Evolutionary conservation across 2,797 vertebrate species (phyloP).

Genomic region (Lacerta agilis): DNA sequence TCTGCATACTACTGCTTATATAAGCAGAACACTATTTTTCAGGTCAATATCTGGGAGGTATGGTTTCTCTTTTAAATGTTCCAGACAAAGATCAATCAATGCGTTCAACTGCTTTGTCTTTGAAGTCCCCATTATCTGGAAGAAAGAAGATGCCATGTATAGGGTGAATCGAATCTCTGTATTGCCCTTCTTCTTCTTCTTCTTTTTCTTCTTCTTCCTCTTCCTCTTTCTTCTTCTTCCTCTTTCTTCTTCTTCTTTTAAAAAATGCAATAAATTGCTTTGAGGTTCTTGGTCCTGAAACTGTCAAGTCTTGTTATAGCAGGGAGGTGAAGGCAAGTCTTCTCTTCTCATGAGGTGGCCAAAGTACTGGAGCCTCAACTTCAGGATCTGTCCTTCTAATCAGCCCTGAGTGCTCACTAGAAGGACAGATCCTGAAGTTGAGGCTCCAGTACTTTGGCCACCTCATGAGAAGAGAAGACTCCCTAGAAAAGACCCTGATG

Average conservation of each 20-base stretch:
- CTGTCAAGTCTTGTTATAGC: slow-evolving; percentile 21
- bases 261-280: slow-evolving; percentile 14
- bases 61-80: slow-evolving; percentile 63
- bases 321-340: no score
- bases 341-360: no score
- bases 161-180: slow-evolving; percentile 35
- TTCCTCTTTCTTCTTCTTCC: no score
- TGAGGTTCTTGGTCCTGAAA: slow-evolving; percentile 27
- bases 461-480: no score
- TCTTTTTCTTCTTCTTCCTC: no score
- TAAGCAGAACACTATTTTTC: slow-evolving; percentile 60
- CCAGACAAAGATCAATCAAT: slow-evolving; percentile 70
- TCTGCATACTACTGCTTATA: slow-evolving; percentile 48
- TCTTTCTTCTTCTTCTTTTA: no score
- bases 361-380: no score
- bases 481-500: no score
- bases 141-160: slow-evolving; percentile 39
- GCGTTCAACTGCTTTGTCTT: slow-evolving; percentile 48
- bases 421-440: no score
- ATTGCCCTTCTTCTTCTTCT: slow-evolving; percentile 24
- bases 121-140: slow-evolving; percentile 37
- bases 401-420: no score
- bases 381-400: no score
- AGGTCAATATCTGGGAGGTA: slow-evolving; percentile 63
- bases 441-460: no score